A percentile compares a stretch with the other conserved stretches of the same genome.
These are phyloP conservation scores for Ophioderma brevispina DNA, from an alignment of 35 echinoderm and acorn worm species.

Conservation along the genomic window DNA sequence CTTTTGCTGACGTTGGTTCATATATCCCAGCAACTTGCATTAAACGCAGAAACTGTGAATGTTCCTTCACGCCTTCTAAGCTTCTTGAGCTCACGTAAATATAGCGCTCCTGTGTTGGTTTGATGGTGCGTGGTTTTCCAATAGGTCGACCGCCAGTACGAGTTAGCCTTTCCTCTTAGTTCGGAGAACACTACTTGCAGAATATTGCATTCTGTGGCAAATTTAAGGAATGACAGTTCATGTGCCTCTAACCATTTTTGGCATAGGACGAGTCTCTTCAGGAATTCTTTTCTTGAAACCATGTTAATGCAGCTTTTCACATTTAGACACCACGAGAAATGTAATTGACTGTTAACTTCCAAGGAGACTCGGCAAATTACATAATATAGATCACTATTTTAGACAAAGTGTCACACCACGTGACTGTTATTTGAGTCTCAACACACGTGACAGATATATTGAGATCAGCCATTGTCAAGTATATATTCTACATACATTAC, in stretches of 20 bases:
- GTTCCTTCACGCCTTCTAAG: neutral
- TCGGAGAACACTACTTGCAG: neutral
- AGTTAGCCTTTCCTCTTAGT: neutral
- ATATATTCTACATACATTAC: too few species aligned
- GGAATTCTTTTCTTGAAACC: neutral
- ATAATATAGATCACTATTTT: too few species aligned
- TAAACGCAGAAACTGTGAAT: neutral
- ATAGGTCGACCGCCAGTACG: neutral
- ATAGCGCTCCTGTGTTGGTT: neutral
- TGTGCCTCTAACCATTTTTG: neutral
- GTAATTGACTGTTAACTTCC: neutral
- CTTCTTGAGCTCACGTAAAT: neutral
- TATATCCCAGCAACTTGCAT: neutral
- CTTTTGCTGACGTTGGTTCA: neutral
- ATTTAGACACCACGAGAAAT: too few species aligned
- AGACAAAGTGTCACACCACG: too few species aligned
- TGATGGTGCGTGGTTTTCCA: neutral
- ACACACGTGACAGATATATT: too few species aligned
- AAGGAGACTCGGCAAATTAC: too few species aligned
- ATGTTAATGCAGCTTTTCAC: too few species aligned
- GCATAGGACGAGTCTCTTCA: neutral
- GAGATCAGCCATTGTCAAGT: too few species aligned
- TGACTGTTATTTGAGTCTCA: too few species aligned
- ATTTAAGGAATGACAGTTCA: neutral
- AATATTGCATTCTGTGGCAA: neutral